Percentiles rank a stretch among this genome's conserved stretches.
These are phyloP conservation scores for Steinernema carpocapsae DNA, from an alignment of 2,888 invertebrate genomes.

Conservation along the genomic window DNA sequence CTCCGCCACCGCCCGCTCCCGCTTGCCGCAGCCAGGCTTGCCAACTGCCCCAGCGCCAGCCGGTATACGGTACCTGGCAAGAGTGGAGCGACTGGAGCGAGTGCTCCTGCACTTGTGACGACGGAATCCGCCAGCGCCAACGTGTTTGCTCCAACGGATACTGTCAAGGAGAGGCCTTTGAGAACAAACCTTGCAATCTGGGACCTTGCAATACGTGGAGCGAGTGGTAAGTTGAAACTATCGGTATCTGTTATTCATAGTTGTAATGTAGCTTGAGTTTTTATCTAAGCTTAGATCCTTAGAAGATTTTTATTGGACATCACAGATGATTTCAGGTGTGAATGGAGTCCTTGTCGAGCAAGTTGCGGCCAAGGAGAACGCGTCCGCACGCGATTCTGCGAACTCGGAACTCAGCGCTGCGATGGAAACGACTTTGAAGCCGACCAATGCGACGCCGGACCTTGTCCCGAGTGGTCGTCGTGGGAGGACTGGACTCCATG, in stretches of 20 bases:
- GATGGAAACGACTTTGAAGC: slow-evolving; percentile 58
- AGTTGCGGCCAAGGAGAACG: slow-evolving; percentile 57
- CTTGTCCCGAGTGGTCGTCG: slow-evolving; percentile 59
- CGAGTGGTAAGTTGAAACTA: no score
- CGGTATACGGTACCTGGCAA: slow-evolving; percentile 47
- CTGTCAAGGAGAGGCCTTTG: slow-evolving; percentile 57
- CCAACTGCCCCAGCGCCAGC: slow-evolving; percentile 30
- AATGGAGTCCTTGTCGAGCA: slow-evolving; percentile 50
- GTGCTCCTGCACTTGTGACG: slow-evolving; percentile 60
- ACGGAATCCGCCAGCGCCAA: slow-evolving; percentile 55
- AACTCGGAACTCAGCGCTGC: slow-evolving; percentile 60
- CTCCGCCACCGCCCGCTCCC: slow-evolving; percentile 59
- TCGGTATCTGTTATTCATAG: no score
- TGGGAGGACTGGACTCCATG: slow-evolving; percentile 63
- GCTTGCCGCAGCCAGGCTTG: slow-evolving; percentile 58
- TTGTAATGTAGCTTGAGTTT: no score
- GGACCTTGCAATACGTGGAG: slow-evolving; percentile 62
- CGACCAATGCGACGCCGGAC: slow-evolving; percentile 55
- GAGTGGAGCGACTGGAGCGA: slow-evolving; percentile 62
- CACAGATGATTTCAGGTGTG: no score
- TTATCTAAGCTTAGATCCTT: no score
- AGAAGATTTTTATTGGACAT: no score
- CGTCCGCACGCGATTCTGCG: slow-evolving; percentile 58
- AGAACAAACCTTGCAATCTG: slow-evolving; percentile 54
- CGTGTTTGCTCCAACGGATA: slow-evolving; percentile 55